A percentile compares a stretch with the other conserved stretches of the same genome.
Evolutionary conservation across 2,797 vertebrate genomes (phyloP).

Genomic region (Betta splendens): DNA sequence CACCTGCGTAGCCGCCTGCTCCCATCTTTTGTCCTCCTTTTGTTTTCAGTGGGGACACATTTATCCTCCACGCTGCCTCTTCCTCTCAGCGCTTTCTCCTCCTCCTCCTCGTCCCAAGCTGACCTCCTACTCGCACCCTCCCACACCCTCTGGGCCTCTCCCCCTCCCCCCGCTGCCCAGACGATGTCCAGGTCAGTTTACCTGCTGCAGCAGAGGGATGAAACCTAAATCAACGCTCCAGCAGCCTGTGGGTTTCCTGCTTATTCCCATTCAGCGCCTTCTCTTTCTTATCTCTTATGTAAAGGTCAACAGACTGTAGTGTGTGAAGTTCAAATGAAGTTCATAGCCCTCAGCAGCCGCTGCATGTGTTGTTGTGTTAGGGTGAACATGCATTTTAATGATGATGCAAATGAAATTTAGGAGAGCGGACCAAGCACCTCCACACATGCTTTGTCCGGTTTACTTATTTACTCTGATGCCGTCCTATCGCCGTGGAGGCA

Average conservation of each 20-base stretch:
- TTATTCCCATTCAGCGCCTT: slow-evolving; percentile 9
- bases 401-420: neutral
- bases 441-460: too few relatives aligned
- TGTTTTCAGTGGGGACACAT: slow-evolving; percentile 55
- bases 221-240: too few relatives aligned
- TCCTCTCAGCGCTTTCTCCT: slow-evolving; percentile 32
- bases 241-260: slow-evolving; percentile 19
- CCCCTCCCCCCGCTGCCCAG: slow-evolving; percentile 5
- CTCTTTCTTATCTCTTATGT: slow-evolving; percentile 24
- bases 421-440: slow-evolving; percentile 7
- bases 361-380: neutral
- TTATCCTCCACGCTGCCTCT: slow-evolving; percentile 47
- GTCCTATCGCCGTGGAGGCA: too few relatives aligned
- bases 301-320: slow-evolving; percentile 56
- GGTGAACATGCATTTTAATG: neutral
- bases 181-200: slow-evolving; percentile 44
- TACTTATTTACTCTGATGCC: too few relatives aligned
- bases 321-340: slow-evolving; percentile 62
- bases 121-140: slow-evolving; percentile 11
- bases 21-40: slow-evolving; percentile 36
- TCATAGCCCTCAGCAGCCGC: slow-evolving; percentile 42
- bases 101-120: slow-evolving; percentile 23
- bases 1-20: slow-evolving; percentile 45
- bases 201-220: too few relatives aligned
- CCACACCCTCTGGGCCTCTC: neutral